A percentile compares a stretch with the other conserved stretches of the same genome.
These are phyloP conservation scores for Cepphus grylle DNA, from an alignment of 2,113 vertebrate genomes.

Conservation along the genomic window DNA sequence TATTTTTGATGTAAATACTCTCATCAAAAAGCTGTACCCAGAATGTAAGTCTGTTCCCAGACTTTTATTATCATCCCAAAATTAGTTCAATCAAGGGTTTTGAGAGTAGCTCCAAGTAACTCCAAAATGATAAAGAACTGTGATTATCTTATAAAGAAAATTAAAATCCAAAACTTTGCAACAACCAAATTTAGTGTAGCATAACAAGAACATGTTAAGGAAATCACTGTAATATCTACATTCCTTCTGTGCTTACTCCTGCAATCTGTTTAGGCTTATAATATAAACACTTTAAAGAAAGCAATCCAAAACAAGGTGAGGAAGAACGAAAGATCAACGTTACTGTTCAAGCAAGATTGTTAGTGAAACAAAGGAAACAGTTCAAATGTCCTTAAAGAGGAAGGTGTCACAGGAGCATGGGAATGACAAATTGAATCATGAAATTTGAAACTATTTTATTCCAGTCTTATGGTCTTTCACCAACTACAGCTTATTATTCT, in stretches of 20 bases:
- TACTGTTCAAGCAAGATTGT: neutral
- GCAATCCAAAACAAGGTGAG: neutral
- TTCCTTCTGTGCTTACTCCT: neutral
- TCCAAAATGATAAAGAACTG: neutral
- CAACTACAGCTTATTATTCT: neutral
- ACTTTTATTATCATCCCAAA: neutral
- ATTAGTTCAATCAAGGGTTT: neutral
- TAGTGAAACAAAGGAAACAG: neutral
- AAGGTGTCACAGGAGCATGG: neutral
- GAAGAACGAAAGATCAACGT: neutral
- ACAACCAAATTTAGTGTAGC: neutral
- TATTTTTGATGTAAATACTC: neutral
- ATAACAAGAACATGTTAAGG: neutral
- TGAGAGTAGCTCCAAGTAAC: neutral
- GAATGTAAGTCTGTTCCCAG: neutral
- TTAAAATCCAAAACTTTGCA: neutral
- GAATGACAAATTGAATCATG: neutral
- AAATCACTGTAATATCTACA: neutral
- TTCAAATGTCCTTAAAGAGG: neutral
- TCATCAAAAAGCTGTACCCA: neutral
- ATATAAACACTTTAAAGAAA: neutral
- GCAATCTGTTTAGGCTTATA: neutral
- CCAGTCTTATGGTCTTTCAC: neutral
- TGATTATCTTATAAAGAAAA: neutral
- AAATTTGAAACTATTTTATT: neutral